Percentiles rank a stretch among this genome's conserved stretches.
phyloP scores from a whole-genome alignment of 2,113 vertebrate species.

The Tringa solitaria region DNA sequence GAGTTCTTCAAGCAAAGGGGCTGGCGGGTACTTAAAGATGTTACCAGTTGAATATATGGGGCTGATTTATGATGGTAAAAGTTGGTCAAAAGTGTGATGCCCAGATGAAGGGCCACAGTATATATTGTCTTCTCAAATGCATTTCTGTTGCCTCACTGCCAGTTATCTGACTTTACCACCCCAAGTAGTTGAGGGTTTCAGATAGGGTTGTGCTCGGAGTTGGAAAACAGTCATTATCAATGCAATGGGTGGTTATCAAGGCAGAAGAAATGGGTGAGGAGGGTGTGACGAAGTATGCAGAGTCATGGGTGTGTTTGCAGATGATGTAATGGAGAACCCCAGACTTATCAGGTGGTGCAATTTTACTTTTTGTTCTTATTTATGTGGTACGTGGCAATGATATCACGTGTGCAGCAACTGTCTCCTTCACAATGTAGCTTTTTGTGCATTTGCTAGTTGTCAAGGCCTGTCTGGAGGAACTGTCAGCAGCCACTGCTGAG shows the following conservation, averaged over 20 bases:
- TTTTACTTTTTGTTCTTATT: not conserved
- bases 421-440: not conserved
- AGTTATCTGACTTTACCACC: not conserved
- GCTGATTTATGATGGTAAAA: not conserved
- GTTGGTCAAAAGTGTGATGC: not conserved
- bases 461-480: not conserved
- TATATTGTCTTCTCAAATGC: not conserved
- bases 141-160: not conserved
- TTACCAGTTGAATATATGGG: not conserved
- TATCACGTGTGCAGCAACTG: not conserved
- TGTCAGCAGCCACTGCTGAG: not conserved
- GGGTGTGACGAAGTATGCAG: not conserved
- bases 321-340: not conserved
- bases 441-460: not conserved
- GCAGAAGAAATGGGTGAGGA: not conserved
- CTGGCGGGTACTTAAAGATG: not conserved
- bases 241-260: not conserved
- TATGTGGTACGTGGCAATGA: not conserved
- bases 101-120: not conserved
- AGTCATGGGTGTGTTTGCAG: not conserved
- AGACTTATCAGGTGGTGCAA: not conserved
- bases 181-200: not conserved
- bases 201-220: fast-evolving
- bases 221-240: not conserved
- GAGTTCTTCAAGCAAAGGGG: not conserved